Base-by-base conservation (phyloP, 2,797 vertebrate genomes). In the Propithecus perrieri region DNA sequence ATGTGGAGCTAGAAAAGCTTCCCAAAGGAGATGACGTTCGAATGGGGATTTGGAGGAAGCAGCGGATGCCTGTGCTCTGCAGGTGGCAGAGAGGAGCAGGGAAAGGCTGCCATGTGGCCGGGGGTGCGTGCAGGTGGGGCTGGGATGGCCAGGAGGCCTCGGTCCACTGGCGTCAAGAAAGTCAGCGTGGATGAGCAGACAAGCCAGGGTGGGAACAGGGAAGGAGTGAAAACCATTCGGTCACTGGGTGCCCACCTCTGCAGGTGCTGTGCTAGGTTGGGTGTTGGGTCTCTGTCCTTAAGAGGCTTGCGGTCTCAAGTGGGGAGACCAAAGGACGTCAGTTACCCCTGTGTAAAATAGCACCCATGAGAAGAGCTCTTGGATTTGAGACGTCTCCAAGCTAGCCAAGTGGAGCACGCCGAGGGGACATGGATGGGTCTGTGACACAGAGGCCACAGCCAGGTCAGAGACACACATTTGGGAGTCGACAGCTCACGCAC, bases 11-110 rank as follows among this genome's bases (percentile, higher is more conserved):
- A 41, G 83, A 69, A 85, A 76, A 79, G 4, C 53, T 90, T 94
- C 72, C 75, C 28, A 24, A 61, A 76, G 59, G 53, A 95, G 28
- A 33, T 14, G 20, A 15, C 8, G 0, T 90, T 81, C 22, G 4
- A 6, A 7, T 20, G 83, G 10, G 43, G 26, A 15, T 30, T 13
- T 28, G 33, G 30, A 90, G 12, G 85, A 50, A 88, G 41, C 33
- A 17, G 3, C 4, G 17, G 46, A 10, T 10, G 53, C 43, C 4
- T 18, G 33, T 18, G 7, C 5, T 46, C 6, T 0, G 1, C 1
- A 10, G n/a, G 17, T 35, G 75, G 76, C 13, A 10, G 17, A 72
- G 15, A 38, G 57, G 35, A 57, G 3, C 55, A 1, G 30, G 2
- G 6, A 48, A 80, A 33, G 53, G 26, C 14, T 18, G 81, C 5